Evolutionary conservation across 2,888 invertebrate species (phyloP).

Genomic region (Drosophila hamatofila): DNA sequence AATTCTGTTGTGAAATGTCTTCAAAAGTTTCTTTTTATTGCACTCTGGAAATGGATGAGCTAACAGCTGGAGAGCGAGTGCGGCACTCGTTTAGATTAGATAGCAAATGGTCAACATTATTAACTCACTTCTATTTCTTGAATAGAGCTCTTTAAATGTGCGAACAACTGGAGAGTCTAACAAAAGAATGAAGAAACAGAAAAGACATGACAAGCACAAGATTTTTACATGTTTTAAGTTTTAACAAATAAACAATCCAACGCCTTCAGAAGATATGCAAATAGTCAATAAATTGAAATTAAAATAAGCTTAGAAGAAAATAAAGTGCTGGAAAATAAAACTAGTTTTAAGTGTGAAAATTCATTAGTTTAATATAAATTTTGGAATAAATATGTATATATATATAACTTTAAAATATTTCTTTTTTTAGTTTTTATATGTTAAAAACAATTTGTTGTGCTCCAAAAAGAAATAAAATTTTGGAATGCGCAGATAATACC

Average conservation of each 20-base stretch:
- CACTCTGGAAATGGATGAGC: conserved; percentile 74
- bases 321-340: neutral
- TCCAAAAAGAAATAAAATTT: neutral
- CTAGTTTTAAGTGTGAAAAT: neutral
- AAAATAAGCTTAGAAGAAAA: neutral
- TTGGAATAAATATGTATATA: too few species aligned
- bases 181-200: conserved; percentile 27
- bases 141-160: conserved; percentile 38
- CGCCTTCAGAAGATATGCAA: conserved; percentile 39
- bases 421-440: too few species aligned
- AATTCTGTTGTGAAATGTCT: conserved; percentile 50
- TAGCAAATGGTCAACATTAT: conserved; percentile 60
- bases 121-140: conserved; percentile 3
- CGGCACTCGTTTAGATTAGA: conserved; percentile 72
- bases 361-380: neutral
- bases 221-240: conserved; percentile 34
- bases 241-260: conserved; percentile 26
- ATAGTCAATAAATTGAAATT: neutral
- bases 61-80: conserved; percentile 79
- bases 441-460: too few species aligned
- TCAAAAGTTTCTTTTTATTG: conserved; percentile 66
- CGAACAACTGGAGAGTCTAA: conserved; percentile 39
- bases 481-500: neutral
- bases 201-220: conserved; percentile 2
- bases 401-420: too few species aligned